Evolutionary conservation across 2,797 vertebrate species (phyloP).

Genomic region (Graptemys geographica): DNA sequence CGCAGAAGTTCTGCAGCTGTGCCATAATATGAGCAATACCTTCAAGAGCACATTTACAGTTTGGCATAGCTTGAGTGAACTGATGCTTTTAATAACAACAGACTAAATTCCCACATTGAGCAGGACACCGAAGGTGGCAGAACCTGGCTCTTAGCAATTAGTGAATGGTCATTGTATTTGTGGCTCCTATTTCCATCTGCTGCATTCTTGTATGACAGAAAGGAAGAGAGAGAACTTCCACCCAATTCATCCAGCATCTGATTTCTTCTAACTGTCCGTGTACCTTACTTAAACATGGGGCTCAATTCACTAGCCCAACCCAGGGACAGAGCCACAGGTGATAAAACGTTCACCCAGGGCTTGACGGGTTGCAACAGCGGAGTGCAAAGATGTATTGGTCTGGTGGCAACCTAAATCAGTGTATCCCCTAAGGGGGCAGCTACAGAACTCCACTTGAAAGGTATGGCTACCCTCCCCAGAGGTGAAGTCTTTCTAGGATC

Average conservation of each 20-base stretch:
- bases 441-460: not conserved
- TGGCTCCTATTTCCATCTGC: not conserved
- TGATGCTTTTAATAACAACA: not conserved
- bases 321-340: not conserved
- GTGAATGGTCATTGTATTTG: not conserved
- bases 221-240: not conserved
- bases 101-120: fast-evolving
- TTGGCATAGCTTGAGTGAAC: not conserved
- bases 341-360: not conserved
- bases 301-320: not conserved
- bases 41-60: not conserved
- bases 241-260: not conserved
- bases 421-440: not conserved
- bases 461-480: fast-evolving
- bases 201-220: not conserved
- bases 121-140: not conserved
- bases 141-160: not conserved
- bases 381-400: not conserved
- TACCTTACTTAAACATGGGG: not conserved
- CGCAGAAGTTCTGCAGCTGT: not conserved
- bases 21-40: not conserved
- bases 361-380: fast-evolving
- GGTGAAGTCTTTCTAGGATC: not conserved
- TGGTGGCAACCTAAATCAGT: not conserved
- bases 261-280: not conserved